These are phyloP conservation scores for Achatina immaculata DNA, from an alignment of 1,140 invertebrate genomes.

Conservation along the genomic window DNA sequence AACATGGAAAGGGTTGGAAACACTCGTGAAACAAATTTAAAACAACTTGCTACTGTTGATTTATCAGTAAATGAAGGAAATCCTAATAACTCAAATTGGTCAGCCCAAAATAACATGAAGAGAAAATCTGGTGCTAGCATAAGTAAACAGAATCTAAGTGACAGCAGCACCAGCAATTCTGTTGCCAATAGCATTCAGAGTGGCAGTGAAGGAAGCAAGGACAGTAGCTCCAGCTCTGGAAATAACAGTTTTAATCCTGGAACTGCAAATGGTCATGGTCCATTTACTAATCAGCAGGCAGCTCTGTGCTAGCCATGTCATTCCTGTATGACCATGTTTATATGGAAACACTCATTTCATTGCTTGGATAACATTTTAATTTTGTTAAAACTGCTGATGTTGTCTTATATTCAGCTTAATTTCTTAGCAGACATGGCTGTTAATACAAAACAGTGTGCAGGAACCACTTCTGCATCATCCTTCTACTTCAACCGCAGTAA, in stretches of 20 bases:
- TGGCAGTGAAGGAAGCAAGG: constrained; percentile 14
- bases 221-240: background rate
- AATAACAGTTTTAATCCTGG: background rate
- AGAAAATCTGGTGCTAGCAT: background rate
- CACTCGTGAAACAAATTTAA: background rate
- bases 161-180: constrained; percentile 5
- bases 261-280: constrained; percentile 17
- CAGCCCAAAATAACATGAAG: background rate
- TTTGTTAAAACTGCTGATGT: too few relatives aligned
- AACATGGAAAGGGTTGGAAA: background rate
- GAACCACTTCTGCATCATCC: too few relatives aligned
- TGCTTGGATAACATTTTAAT: too few relatives aligned
- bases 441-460: too few relatives aligned
- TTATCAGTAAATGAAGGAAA: background rate
- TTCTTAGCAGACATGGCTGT: too few relatives aligned
- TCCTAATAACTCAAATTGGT: background rate
- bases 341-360: too few relatives aligned
- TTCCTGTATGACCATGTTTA: too few relatives aligned
- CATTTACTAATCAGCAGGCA: background rate
- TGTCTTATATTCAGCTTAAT: too few relatives aligned
- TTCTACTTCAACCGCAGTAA: too few relatives aligned
- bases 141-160: background rate
- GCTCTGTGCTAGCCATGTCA: background rate
- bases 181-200: background rate
- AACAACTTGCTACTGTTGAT: background rate